Conservation (phyloP, 2,797 vertebrate species). For the Lepilemur ruficaudatus region DNA sequence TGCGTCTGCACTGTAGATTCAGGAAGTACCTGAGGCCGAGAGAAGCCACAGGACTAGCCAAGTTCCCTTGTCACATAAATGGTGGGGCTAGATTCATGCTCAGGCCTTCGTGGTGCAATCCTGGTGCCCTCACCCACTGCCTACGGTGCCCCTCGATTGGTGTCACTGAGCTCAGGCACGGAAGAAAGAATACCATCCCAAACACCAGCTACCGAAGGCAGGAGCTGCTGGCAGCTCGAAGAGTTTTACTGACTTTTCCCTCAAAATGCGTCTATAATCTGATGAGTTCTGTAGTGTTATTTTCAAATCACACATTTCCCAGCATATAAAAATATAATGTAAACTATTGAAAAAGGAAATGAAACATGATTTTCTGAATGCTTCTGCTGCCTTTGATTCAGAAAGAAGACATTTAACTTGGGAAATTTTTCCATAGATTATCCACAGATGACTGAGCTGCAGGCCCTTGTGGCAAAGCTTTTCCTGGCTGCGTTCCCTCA, state of each 20-base stretch:
- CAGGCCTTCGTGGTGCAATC: background rate
- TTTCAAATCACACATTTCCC: slow-evolving; percentile 32
- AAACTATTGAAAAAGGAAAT: slow-evolving; percentile 24
- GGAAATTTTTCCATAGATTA: background rate
- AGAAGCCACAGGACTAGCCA: background rate
- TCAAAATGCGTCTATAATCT: slow-evolving; percentile 36
- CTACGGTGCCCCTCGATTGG: background rate
- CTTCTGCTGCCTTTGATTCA: slow-evolving; percentile 33
- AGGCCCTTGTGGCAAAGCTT: background rate
- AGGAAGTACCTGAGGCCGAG: background rate
- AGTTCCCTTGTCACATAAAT: background rate
- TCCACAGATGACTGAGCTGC: background rate
- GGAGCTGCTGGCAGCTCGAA: background rate
- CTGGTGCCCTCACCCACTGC: background rate
- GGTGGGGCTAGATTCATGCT: background rate
- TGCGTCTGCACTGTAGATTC: background rate
- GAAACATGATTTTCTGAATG: slow-evolving; percentile 34
- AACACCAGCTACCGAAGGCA: background rate
- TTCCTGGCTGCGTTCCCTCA: background rate
- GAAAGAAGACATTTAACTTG: background rate
- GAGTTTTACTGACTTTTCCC: slow-evolving; percentile 30
- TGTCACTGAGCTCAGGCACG: background rate
- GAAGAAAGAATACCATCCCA: background rate
- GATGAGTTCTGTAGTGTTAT: slow-evolving; percentile 32
- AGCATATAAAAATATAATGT: slow-evolving; percentile 14